phyloP scores from a whole-genome alignment of 2,888 invertebrate species.

The Macrosiphum euphorbiae region DNA sequence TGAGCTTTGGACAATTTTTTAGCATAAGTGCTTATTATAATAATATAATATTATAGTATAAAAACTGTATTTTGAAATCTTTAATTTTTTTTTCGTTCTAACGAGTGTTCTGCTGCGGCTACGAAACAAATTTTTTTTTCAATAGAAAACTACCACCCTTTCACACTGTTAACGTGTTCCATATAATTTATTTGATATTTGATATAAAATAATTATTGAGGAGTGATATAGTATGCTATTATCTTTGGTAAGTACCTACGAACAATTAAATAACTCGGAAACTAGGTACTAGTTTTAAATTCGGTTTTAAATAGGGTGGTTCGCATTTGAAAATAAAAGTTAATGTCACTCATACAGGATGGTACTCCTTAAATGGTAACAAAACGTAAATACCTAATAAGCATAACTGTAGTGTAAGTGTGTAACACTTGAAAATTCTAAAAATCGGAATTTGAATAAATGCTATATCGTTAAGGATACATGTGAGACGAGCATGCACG shows the following conservation, averaged over 20 bases:
- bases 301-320: neutral
- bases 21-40: neutral
- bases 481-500: neutral
- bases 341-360: neutral
- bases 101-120: no score
- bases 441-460: no score
- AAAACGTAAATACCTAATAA: neutral
- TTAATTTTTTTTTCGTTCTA: neutral
- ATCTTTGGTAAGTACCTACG: neutral
- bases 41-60: neutral
- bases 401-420: neutral
- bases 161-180: neutral
- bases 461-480: neutral
- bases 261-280: neutral
- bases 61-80: neutral
- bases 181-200: neutral
- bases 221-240: neutral
- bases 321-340: neutral
- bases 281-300: neutral
- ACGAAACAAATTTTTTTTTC: neutral
- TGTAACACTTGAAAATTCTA: no score
- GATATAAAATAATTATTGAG: neutral
- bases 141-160: neutral
- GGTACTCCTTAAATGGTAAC: neutral
- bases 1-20: neutral